phyloP scores from a whole-genome alignment of 2,888 invertebrate species.

The Drosophila yooni region DNA sequence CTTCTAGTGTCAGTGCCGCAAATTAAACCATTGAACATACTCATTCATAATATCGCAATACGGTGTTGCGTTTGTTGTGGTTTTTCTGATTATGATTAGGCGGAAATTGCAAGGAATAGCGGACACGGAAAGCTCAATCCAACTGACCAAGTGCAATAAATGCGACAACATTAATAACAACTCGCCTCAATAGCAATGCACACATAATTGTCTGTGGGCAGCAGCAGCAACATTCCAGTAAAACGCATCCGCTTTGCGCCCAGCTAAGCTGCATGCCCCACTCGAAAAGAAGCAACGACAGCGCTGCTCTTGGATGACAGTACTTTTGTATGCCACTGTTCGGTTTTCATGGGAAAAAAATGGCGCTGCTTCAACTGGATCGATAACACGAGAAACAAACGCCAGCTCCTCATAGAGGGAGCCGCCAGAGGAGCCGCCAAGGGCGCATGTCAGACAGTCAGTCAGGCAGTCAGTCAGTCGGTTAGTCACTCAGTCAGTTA shows the following conservation, averaged over 20 bases:
- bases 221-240: slow-evolving; percentile 45
- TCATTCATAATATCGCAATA: slow-evolving; percentile 36
- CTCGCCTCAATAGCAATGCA: slow-evolving; percentile 35
- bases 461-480: slow-evolving; percentile 30
- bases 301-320: slow-evolving; percentile 9
- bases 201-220: slow-evolving; percentile 69
- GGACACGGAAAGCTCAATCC: background rate
- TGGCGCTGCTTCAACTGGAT: slow-evolving; percentile 49
- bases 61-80: slow-evolving; percentile 7
- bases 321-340: slow-evolving; percentile 9
- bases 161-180: slow-evolving; percentile 2
- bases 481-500: slow-evolving; percentile 32
- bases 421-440: slow-evolving; percentile 46
- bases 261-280: slow-evolving; percentile 15
- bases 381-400: slow-evolving; percentile 47
- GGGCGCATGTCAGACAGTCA: slow-evolving; percentile 56
- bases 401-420: slow-evolving; percentile 12
- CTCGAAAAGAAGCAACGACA: background rate
- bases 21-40: slow-evolving; percentile 40
- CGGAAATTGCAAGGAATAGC: slow-evolving; percentile 30
- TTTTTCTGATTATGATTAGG: slow-evolving; percentile 23
- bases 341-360: slow-evolving; percentile 55
- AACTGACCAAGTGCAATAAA: slow-evolving; percentile 23
- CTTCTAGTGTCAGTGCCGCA: slow-evolving; percentile 21
- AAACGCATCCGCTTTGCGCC: slow-evolving; percentile 56